Conservation (phyloP, 2,797 vertebrate species). For the Malurus splendens region DNA sequence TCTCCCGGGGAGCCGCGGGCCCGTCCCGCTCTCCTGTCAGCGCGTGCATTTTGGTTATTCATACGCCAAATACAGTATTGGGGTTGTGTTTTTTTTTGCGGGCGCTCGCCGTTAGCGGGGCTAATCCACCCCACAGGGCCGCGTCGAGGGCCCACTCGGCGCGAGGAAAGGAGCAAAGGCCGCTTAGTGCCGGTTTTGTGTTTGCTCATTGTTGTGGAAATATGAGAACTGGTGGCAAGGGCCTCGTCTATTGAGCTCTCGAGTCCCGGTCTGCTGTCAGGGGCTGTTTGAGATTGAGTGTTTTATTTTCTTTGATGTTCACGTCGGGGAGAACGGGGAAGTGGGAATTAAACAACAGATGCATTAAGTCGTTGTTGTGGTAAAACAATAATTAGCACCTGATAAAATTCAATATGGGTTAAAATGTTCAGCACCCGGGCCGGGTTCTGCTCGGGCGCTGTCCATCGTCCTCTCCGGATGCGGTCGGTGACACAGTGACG, state of each 20-base stretch:
- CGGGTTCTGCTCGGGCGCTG: too few species aligned
- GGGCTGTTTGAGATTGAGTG: constrained; percentile 83
- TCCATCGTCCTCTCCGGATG: too few species aligned
- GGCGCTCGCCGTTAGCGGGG: constrained; percentile 74
- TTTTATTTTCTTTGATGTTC: constrained; percentile 86
- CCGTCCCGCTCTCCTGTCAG: constrained; percentile 77
- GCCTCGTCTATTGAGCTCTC: constrained; percentile 82
- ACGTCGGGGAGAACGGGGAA: constrained; percentile 78
- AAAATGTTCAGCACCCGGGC: constrained; percentile 41
- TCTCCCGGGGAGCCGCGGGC: constrained; percentile 79
- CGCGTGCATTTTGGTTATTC: constrained; percentile 81
- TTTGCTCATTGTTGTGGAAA: constrained; percentile 87
- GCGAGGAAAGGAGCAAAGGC: constrained; percentile 79
- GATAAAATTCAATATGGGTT: constrained; percentile 73
- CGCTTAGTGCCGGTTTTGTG: constrained; percentile 82
- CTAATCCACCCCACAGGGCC: constrained; percentile 78
- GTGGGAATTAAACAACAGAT: constrained; percentile 85
- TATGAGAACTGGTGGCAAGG: constrained; percentile 84
- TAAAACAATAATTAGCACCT: constrained; percentile 81
- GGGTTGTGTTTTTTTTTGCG: constrained; percentile 50
- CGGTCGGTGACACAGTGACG: background rate
- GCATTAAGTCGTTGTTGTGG: constrained; percentile 77
- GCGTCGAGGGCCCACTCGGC: constrained; percentile 75
- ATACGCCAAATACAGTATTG: constrained; percentile 76
- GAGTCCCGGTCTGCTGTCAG: constrained; percentile 82